Base-by-base conservation (phyloP, 2,888 invertebrate genomes). In the Prosapia bicincta region DNA sequence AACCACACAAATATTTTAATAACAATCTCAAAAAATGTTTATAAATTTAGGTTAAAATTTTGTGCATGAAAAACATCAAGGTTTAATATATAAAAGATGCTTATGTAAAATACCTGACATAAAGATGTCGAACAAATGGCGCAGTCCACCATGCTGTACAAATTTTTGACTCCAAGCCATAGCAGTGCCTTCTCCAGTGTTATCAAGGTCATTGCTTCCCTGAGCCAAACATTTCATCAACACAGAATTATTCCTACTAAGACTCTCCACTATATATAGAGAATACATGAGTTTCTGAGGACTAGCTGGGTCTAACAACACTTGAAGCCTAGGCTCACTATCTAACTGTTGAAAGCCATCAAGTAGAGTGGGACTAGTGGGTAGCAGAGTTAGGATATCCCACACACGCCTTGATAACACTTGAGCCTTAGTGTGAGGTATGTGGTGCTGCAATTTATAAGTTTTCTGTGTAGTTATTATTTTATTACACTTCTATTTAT, bases 231-330 rank as follows among this genome's bases (percentile, higher is more conserved):
- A n/a, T 26, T 74, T 74, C 76, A 78, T 5, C 81, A 77, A 54
- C 76, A 81, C 20, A 26, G 81, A 81, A 76, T 28, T 43, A 72
- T 23, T 66, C 9, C 85, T 85, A 78, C 88, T 89, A 26, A 94
- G 85, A 43, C 91, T 91, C 83, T 95, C 95, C 0, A 97, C 94
- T 79, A 97, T 97, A 84, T 97, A 96, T 77, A 97, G 85, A 0
- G 96, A 96, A 84, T 98, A 98, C 95, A 97, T 97, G 72, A 98
- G 89, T 83, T 96, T 96, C 85, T 97, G 97, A 0, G 97, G 93
- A 84, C 95, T 95, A 28, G 91, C 91, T 0, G 96, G 94, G 86
- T 97, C 94, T 13, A 98, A 88, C 0, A 97, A 85, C 80, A 93
- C 92, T 24, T 91, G 89, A 69, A 96, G 85, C 71, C 90, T 82